phyloP scores from a whole-genome alignment of 1,140 invertebrate genomes.

The Drosophila malerkotliana region DNA sequence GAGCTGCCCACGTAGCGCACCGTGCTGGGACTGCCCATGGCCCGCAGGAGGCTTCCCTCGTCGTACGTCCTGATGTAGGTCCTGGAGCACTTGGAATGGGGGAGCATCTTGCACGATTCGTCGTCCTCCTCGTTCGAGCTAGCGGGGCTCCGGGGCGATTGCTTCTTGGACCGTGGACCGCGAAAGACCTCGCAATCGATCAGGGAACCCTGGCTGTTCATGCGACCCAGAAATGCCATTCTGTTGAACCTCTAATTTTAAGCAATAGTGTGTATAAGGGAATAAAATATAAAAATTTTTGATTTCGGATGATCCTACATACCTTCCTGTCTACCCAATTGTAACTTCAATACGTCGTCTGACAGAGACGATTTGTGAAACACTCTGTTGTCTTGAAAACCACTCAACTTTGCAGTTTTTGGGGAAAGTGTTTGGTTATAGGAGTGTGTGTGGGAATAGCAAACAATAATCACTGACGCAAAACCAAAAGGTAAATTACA shows the following conservation, averaged over 20 bases:
- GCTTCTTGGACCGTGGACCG: not conserved
- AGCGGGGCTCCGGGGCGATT: not conserved
- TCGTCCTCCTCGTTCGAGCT: not conserved
- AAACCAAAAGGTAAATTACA: not conserved
- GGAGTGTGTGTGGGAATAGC: conserved; percentile 5
- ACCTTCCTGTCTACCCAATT: conserved; percentile 10
- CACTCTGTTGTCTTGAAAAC: conserved; percentile 4
- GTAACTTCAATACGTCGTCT: conserved; percentile 49
- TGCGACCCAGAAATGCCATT: conserved; percentile 64
- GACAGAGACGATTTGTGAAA: conserved; percentile 36
- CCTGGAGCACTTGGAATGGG: conserved; percentile 31
- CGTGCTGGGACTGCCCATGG: conserved; percentile 33
- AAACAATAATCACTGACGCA: conserved; percentile 17
- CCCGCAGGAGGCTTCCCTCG: not conserved
- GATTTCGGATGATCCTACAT: not conserved
- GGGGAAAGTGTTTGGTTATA: conserved; percentile 12
- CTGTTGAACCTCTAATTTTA: not conserved
- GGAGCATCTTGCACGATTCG: not conserved
- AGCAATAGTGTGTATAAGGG: not conserved
- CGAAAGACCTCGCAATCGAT: conserved; percentile 39
- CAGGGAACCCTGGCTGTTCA: conserved; percentile 31
- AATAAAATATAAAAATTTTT: not conserved
- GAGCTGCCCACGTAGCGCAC: conserved; percentile 57
- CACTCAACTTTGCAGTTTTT: conserved; percentile 6
- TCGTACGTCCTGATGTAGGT: conserved; percentile 57